Evolutionary conservation across 2,888 invertebrate species (phyloP).

Genomic region (Eupithecia centaureata): DNA sequence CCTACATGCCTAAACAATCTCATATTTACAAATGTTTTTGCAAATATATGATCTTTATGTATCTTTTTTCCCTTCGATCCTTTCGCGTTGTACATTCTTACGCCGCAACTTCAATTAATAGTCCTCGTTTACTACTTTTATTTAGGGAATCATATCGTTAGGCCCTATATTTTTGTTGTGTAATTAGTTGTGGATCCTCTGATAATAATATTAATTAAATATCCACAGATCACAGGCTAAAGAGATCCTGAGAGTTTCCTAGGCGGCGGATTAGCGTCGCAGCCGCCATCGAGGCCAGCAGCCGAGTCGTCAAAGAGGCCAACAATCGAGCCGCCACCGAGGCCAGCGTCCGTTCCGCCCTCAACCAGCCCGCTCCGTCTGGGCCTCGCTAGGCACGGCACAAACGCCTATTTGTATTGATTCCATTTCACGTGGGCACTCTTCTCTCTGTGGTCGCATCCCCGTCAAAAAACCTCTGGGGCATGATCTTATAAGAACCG

Average conservation of each 20-base stretch:
- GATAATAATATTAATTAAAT: not conserved
- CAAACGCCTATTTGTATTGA: not conserved
- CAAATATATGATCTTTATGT: too few relatives aligned
- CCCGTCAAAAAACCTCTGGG: not conserved
- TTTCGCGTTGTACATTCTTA: too few relatives aligned
- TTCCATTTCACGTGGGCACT: not conserved
- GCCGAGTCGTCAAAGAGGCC: conserved; percentile 32
- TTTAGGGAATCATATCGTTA: not conserved
- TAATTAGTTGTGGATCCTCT: too few relatives aligned
- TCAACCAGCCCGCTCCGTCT: not conserved
- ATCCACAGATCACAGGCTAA: conserved; percentile 74
- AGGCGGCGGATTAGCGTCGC: conserved; percentile 55
- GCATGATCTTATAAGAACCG: too few relatives aligned
- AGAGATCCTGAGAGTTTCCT: conserved; percentile 75
- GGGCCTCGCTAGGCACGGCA: not conserved
- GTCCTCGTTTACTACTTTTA: not conserved
- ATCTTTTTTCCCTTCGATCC: too few relatives aligned
- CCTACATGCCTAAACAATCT: too few relatives aligned
- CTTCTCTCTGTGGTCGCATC: not conserved
- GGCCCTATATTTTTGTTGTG: not conserved
- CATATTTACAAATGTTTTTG: too few relatives aligned
- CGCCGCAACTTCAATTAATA: too few relatives aligned
- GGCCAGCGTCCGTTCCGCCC: not conserved
- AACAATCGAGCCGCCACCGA: conserved; percentile 11
- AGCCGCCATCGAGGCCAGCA: conserved; percentile 40